Conservation (phyloP, 1,140 invertebrate genomes). For the Proctacanthus coquilletti region DNA sequence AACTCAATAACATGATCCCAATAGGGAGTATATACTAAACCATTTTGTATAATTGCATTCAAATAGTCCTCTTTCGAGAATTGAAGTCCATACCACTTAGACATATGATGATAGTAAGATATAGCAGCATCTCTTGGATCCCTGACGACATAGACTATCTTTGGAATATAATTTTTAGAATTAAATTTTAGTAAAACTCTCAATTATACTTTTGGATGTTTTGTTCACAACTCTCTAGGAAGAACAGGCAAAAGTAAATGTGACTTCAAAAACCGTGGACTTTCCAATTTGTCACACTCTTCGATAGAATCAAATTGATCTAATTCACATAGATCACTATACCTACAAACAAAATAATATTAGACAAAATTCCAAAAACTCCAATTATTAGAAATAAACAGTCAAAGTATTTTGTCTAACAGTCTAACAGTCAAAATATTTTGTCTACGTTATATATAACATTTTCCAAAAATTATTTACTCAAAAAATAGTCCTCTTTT, state of each 20-base stretch:
- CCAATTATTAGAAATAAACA: too few species aligned
- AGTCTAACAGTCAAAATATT: too few species aligned
- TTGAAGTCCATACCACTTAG: conserved; percentile 39
- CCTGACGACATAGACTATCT: conserved; percentile 63
- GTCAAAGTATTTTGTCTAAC: too few species aligned
- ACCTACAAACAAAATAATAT: too few species aligned
- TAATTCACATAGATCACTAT: conserved; percentile 20
- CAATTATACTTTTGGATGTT: conserved; percentile 38
- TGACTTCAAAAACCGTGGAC: conserved; percentile 49
- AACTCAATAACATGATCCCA: conserved; percentile 42
- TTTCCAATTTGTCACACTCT: conserved; percentile 25
- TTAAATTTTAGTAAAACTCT: too few species aligned
- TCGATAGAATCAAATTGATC: conserved; percentile 31
- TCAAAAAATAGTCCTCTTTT: conserved; percentile 39
- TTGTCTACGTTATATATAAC: too few species aligned
- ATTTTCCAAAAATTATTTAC: too few species aligned
- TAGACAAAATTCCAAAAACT: too few species aligned
- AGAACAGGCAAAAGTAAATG: conserved; percentile 52
- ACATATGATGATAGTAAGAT: conserved; percentile 59
- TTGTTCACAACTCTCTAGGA: conserved; percentile 38
- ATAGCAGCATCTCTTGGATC: conserved; percentile 69
- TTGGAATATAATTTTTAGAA: too few species aligned
- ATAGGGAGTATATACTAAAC: conserved; percentile 39
- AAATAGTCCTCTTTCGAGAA: conserved; percentile 49
- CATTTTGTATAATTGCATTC: conserved; percentile 42